A percentile compares a stretch with the other conserved stretches of the same genome.
Conservation (phyloP, 2,797 vertebrate species). For the Gymnothorax javanicus region DNA sequence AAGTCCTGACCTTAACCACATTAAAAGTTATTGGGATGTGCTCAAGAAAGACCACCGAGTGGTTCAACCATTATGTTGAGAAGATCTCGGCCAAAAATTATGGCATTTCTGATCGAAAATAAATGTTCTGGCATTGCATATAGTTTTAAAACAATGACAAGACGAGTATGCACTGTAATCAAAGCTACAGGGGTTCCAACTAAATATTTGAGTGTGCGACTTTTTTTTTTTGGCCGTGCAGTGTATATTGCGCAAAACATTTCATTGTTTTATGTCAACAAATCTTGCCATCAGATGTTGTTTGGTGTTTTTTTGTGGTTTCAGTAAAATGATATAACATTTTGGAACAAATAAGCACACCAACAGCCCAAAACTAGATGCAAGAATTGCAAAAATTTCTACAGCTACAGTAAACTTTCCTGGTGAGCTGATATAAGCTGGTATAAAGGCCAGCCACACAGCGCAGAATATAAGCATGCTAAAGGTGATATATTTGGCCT, state of each 20-base stretch:
- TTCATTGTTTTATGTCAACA: not conserved
- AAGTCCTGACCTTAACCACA: too few species aligned
- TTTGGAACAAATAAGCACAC: constrained; percentile 71
- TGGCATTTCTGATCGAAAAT: too few species aligned
- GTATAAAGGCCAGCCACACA: constrained; percentile 54
- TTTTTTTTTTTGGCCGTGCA: too few species aligned
- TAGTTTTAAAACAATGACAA: too few species aligned
- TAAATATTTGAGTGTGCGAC: too few species aligned
- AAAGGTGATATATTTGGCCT: constrained; percentile 55
- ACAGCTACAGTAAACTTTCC: constrained; percentile 58
- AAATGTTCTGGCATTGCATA: too few species aligned
- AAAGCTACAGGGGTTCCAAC: too few species aligned
- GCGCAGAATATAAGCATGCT: constrained; percentile 58
- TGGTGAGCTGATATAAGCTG: constrained; percentile 55
- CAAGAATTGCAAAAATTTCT: constrained; percentile 56
- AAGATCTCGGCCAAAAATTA: too few species aligned
- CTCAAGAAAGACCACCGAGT: too few species aligned
- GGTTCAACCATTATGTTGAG: too few species aligned
- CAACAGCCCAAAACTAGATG: constrained; percentile 54
- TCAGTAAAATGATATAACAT: constrained; percentile 71
- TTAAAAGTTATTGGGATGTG: too few species aligned
- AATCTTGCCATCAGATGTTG: constrained; percentile 66
- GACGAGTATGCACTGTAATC: too few species aligned
- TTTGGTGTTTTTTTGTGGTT: constrained; percentile 70
- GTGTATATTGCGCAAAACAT: not conserved